Base-by-base conservation (phyloP, 2,113 vertebrate species). In the Corythaeola cristata region DNA sequence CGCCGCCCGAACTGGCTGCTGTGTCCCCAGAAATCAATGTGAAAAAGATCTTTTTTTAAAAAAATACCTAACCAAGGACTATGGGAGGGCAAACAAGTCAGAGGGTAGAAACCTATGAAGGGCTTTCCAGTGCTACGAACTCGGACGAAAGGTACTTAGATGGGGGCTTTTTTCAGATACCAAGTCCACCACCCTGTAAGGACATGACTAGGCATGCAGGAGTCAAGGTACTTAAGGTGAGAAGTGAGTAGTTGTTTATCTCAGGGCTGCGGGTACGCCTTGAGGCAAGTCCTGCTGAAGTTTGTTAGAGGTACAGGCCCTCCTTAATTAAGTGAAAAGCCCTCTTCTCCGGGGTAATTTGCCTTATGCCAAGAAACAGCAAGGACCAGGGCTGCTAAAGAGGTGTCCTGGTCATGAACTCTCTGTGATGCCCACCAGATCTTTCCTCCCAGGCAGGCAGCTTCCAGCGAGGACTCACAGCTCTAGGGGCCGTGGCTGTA, bases 101-200 rank as follows among this genome's bases (percentile, higher is more conserved):
- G 41, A 44, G 41, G 41, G 41, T 44, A 44, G 14, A 13, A 44
- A 44, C 41, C 41, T 44, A 13, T 44, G 41, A 44, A 44, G 41
- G 41, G 33, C 26, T 45, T 53, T 79, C 20, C 73, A 9, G 67
- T 9, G 53, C 49, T 9, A 2, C 7, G 30, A 27, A 5, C 9
- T n/a, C 7, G 4, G 21, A 15, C 2, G 2, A 7, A 15, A 21
- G 0, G 32, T 4, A 3, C 8, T 15, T 1, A 2, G 20, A 3
- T 3, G 73, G 9, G 30, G 35, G 13, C 39, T 12, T 14, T 71
- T 6, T 5, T 49, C 64, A 7, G 59, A 2, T 3, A 3, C 1
- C 19, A 2, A 49, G 27, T 0, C 45, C 35, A 2, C 3, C n/a
- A 5, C 10, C 10, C n/a, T 16, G 0, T 6, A 5, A 19, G n/a